Base-by-base conservation (phyloP, 2,888 invertebrate genomes). In the Tetrapedia diversipes region DNA sequence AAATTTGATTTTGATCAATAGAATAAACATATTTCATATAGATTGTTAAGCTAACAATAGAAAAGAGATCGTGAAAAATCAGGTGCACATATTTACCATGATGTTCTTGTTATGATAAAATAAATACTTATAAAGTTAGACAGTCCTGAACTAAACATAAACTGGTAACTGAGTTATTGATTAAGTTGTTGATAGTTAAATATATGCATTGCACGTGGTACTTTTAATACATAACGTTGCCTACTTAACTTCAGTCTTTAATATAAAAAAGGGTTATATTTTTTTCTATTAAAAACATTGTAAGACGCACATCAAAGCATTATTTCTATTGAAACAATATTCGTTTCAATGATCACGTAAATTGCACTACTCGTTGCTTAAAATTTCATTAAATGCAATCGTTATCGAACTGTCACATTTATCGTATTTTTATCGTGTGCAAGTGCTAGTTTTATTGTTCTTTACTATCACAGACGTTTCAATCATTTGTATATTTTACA, bases 121-220 rank as follows among this genome's bases (percentile, higher is more conserved):
- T 24, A 73, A 59, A 59, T 73, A 75, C 45, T 65, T 75, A 45
- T 65, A 75, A 73, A 65, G 64, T 65, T 60, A 47, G 39, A 47
- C 41, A 32, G 32, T 73, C 32, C 47, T 65, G 53, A 73, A 73
- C 59, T 75, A 65, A 73, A 73, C 64, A 47, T 60, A 73, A 73
- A 75, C 59, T 34, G 27, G 54, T 54, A 53, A 6, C 74, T 45
- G 51, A 65, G 47, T 60, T 75, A 75, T 75, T 56, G 75, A 75
- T 75, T 65, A 60, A 75, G 53, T 73, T 75, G 60, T 74, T 65
- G 75, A 73, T 75, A 65, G 65, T 53, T 27, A 34, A 75, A 65
- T 60, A 65, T 47, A 59, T 39, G 60, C 53, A 65, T 54, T 39
- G 54, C 39, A 29, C 8, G 34, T 47, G 61, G 22, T 75, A 75